A percentile compares a stretch with the other conserved stretches of the same genome.
These are phyloP conservation scores for Habroteleia sp. DNA, from an alignment of 2,888 invertebrate genomes.

Conservation along the genomic window DNA sequence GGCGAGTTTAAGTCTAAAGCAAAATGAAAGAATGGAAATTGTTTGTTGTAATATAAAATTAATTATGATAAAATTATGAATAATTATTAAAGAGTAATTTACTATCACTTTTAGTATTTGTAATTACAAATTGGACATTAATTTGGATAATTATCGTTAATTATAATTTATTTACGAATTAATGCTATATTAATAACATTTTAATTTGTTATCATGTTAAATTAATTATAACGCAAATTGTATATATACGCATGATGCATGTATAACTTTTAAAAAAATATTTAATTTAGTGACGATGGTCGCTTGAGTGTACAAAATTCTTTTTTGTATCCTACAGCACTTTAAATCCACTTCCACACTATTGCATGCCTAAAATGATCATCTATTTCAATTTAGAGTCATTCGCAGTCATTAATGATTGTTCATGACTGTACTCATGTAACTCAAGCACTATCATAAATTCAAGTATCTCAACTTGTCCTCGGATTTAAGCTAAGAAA, in stretches of 20 bases:
- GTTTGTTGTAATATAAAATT: neutral
- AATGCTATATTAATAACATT: too few relatives aligned
- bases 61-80: neutral
- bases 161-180: too few relatives aligned
- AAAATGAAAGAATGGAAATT: slow-evolving; percentile 1
- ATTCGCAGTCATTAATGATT: slow-evolving; percentile 31
- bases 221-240: too few relatives aligned
- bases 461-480: slow-evolving; percentile 78
- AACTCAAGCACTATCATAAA: slow-evolving; percentile 31
- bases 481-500: slow-evolving; percentile 76
- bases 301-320: too few relatives aligned
- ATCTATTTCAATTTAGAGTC: slow-evolving; percentile 32
- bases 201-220: too few relatives aligned
- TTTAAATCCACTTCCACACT: too few relatives aligned
- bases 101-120: neutral
- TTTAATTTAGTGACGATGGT: too few relatives aligned
- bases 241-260: too few relatives aligned
- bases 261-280: too few relatives aligned
- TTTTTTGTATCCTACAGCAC: too few relatives aligned
- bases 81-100: neutral
- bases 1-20: neutral
- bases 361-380: slow-evolving; percentile 38
- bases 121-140: too few relatives aligned
- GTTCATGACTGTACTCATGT: slow-evolving; percentile 50
- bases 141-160: too few relatives aligned